These are phyloP conservation scores for Clistopyga incitator DNA, from an alignment of 2,888 invertebrate species.

Conservation along the genomic window DNA sequence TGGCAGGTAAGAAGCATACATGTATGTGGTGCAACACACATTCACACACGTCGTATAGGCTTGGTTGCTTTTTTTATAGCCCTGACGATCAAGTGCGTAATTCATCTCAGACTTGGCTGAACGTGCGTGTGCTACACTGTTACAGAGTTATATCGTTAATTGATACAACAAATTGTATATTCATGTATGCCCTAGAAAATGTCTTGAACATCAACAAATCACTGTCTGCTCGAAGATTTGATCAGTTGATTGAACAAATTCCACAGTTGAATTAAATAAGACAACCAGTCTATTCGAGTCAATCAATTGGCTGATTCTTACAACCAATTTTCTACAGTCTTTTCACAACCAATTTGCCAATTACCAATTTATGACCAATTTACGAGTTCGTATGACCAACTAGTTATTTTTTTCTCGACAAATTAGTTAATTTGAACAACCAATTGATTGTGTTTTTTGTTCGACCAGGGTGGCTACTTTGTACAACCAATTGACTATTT, in stretches of 20 bases:
- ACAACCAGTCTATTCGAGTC: neutral
- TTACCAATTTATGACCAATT: too few relatives aligned
- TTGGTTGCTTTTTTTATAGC: slow-evolving; percentile 1
- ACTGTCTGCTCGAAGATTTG: too few relatives aligned
- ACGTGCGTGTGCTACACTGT: neutral
- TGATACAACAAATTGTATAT: neutral
- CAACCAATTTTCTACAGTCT: too few relatives aligned
- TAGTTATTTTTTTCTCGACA: too few relatives aligned
- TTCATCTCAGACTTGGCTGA: slow-evolving; percentile 5
- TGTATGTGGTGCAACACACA: slow-evolving; percentile 6
- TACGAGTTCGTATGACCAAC: too few relatives aligned
- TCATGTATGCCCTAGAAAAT: neutral
- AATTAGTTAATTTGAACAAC: too few relatives aligned
- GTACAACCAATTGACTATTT: too few relatives aligned
- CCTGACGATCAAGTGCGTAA: slow-evolving; percentile 24
- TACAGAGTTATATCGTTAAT: neutral
- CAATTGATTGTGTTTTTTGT: too few relatives aligned
- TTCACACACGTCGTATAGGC: neutral
- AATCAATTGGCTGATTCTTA: neutral
- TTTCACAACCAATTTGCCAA: too few relatives aligned
- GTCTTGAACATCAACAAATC: neutral
- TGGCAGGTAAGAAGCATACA: slow-evolving; percentile 3
- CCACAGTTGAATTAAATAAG: neutral
- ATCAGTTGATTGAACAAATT: too few relatives aligned
- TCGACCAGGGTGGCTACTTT: too few relatives aligned